Conservation (phyloP, 1,140 invertebrate species). For the Popillia japonica region DNA sequence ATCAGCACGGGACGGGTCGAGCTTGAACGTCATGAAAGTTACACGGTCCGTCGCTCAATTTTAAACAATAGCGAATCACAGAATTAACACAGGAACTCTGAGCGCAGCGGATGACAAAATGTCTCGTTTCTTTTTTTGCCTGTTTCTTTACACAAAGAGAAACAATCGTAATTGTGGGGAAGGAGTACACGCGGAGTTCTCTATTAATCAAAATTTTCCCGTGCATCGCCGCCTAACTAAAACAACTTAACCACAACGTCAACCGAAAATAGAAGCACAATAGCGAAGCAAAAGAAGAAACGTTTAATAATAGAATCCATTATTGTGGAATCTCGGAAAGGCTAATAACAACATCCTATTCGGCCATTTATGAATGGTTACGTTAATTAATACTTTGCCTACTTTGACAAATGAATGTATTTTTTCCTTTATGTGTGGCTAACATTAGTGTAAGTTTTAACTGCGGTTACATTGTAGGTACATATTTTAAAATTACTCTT, state of each 20-base stretch:
- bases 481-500: no score
- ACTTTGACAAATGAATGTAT: not conserved
- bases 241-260: slow-evolving; percentile 1
- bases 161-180: slow-evolving; percentile 32
- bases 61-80: slow-evolving; percentile 26
- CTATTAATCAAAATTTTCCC: slow-evolving; percentile 34
- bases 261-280: not conserved
- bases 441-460: no score
- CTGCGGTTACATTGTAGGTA: no score
- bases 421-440: no score
- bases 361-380: not conserved
- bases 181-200: not conserved
- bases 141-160: not conserved
- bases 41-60: slow-evolving; percentile 34
- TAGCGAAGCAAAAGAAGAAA: not conserved
- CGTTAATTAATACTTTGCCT: not conserved
- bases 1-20: not conserved
- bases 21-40: slow-evolving; percentile 19
- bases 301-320: not conserved
- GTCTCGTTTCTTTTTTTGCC: not conserved
- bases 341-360: slow-evolving; percentile 22
- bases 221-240: slow-evolving; percentile 17
- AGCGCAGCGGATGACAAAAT: slow-evolving; percentile 26
- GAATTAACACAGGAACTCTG: slow-evolving; percentile 29
- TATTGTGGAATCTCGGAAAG: not conserved